Evolutionary conservation across 2,113 vertebrate genomes (phyloP).

Genomic region (Ictalurus punctatus): DNA sequence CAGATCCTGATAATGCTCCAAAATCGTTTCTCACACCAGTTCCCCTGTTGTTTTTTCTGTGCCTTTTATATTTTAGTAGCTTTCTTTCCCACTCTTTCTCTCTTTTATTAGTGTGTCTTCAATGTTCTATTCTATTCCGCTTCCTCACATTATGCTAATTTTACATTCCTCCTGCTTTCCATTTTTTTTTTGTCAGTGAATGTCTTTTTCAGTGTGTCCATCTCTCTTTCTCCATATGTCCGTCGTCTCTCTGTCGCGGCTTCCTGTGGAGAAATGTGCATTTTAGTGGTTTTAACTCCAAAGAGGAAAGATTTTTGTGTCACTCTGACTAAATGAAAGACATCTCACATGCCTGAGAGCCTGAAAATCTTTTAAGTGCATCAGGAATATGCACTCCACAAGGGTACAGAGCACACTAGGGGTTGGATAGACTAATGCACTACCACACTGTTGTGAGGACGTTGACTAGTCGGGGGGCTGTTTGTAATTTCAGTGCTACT

Average conservation of each 20-base stretch:
- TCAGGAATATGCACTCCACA: slow-evolving; percentile 1
- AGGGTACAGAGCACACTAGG: not conserved
- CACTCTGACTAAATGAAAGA: not conserved
- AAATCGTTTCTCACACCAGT: slow-evolving; percentile 1
- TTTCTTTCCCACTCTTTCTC: not conserved
- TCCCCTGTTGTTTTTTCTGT: not conserved
- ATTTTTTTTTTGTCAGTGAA: not conserved
- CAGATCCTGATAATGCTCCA: slow-evolving; percentile 11
- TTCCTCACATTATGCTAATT: slow-evolving; percentile 23
- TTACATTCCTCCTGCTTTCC: not conserved
- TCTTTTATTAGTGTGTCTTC: not conserved
- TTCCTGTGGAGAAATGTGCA: slow-evolving; percentile 4
- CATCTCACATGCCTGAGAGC: slow-evolving; percentile 7
- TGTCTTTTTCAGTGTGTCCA: not conserved
- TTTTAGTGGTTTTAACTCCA: slow-evolving; percentile 2
- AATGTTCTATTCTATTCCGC: not conserved
- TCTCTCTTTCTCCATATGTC: slow-evolving; percentile 9
- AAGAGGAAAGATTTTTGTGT: not conserved
- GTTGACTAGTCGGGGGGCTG: not conserved
- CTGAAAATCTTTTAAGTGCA: slow-evolving; percentile 6
- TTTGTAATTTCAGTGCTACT: not conserved
- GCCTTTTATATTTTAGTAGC: not conserved
- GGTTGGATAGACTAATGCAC: not conserved
- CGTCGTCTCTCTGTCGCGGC: not conserved
- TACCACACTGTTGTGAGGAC: not conserved